Conservation (phyloP, 2,113 vertebrate genomes). For the Passer domesticus region DNA sequence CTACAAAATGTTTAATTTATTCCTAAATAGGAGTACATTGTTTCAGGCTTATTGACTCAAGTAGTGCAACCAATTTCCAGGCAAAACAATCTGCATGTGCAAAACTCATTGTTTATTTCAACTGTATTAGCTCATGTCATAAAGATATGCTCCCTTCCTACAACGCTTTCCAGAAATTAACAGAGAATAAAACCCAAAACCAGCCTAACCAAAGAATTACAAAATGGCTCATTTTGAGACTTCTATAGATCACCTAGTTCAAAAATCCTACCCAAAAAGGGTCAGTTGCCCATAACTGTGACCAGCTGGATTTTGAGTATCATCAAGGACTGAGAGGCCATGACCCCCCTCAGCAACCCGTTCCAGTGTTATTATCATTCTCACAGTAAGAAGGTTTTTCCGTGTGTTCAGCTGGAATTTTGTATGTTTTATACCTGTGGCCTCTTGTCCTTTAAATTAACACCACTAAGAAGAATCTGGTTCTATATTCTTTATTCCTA, state of each 20-base stretch:
- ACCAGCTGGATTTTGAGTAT: not conserved
- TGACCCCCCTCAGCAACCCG: not conserved
- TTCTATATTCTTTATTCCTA: not conserved
- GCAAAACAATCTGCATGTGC: not conserved
- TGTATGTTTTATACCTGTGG: not conserved
- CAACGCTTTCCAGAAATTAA: not conserved
- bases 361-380: not conserved
- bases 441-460: not conserved
- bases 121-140: not conserved
- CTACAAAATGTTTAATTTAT: not conserved
- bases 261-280: not conserved
- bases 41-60: not conserved
- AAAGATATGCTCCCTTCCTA: not conserved
- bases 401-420: not conserved
- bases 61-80: not conserved
- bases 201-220: not conserved
- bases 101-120: not conserved
- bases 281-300: not conserved
- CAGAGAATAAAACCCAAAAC: not conserved
- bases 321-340: not conserved
- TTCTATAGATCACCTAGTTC: not conserved
- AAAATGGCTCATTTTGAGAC: not conserved
- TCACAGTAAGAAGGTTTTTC: not conserved
- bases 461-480: not conserved
- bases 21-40: not conserved